Conservation (phyloP, 2,888 invertebrate genomes). For the Drosophila kuntzei region DNA sequence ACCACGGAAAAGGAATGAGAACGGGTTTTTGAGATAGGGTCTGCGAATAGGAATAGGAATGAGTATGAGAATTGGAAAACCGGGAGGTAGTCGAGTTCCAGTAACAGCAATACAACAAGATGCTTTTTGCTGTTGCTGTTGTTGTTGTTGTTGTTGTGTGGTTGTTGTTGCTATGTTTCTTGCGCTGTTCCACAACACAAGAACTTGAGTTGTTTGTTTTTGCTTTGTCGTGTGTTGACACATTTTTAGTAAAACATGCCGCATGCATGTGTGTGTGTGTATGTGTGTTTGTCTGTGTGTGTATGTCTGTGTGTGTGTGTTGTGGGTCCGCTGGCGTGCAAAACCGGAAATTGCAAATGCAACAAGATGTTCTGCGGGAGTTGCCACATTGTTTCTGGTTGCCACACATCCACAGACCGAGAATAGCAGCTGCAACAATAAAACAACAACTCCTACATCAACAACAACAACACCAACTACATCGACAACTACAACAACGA, state of each 20-base stretch:
- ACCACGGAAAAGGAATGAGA: conserved; percentile 35
- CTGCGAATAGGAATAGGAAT: not conserved
- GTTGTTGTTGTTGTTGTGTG: conserved; percentile 25
- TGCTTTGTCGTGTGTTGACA: conserved; percentile 77
- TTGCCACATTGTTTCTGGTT: conserved; percentile 60
- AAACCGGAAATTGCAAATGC: conserved; percentile 80
- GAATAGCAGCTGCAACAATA: conserved; percentile 36
- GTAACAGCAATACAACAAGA: conserved; percentile 37
- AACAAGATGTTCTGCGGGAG: conserved; percentile 78
- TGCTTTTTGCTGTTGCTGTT: conserved; percentile 11
- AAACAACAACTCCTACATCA: conserved; percentile 7
- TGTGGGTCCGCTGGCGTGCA: conserved; percentile 37
- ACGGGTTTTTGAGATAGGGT: conserved; percentile 1
- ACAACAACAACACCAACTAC: conserved; percentile 7
- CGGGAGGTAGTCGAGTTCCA: conserved; percentile 25
- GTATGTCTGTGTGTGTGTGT: conserved; percentile 11
- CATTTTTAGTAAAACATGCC: conserved; percentile 66
- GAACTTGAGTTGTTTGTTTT: conserved; percentile 79
- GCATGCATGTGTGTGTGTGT: conserved; percentile 20
- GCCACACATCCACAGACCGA: conserved; percentile 38
- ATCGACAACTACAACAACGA: not conserved
- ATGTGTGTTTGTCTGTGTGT: conserved; percentile 3
- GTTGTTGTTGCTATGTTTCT: conserved; percentile 42
- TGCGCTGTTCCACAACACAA: conserved; percentile 48
- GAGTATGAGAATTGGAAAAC: conserved; percentile 20